phyloP scores from a whole-genome alignment of 2,113 vertebrate genomes.

The Mastomys coucha region DNA sequence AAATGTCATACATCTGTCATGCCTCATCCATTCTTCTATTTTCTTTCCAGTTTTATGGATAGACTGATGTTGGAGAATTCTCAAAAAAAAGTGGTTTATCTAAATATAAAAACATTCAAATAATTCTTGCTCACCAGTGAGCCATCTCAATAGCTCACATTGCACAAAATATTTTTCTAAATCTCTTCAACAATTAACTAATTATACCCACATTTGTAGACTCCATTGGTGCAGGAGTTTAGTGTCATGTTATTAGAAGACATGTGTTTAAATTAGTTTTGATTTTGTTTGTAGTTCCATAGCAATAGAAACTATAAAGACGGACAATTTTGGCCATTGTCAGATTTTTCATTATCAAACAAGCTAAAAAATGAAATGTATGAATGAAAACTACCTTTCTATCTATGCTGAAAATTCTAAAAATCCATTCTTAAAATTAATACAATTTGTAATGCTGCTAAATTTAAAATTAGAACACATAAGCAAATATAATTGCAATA shows the following conservation, averaged over 20 bases:
- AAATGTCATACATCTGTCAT: not conserved
- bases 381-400: not conserved
- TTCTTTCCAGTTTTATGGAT: too few species aligned
- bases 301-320: not conserved
- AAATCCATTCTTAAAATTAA: not conserved
- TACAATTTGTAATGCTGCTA: not conserved
- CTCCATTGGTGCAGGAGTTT: not conserved
- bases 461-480: not conserved
- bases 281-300: not conserved
- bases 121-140: not conserved
- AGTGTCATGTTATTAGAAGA: not conserved
- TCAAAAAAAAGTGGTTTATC: not conserved
- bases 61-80: not conserved
- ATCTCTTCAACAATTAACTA: not conserved
- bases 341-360: not conserved
- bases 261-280: not conserved
- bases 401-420: not conserved
- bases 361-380: not conserved
- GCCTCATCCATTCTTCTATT: not conserved
- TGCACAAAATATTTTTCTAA: not conserved
- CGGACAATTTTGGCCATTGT: not conserved
- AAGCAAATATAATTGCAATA: not conserved
- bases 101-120: not conserved
- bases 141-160: not conserved
- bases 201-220: not conserved